Evolutionary conservation across 2,113 vertebrate species (phyloP).

Genomic region (Hyperoodon ampullatus): DNA sequence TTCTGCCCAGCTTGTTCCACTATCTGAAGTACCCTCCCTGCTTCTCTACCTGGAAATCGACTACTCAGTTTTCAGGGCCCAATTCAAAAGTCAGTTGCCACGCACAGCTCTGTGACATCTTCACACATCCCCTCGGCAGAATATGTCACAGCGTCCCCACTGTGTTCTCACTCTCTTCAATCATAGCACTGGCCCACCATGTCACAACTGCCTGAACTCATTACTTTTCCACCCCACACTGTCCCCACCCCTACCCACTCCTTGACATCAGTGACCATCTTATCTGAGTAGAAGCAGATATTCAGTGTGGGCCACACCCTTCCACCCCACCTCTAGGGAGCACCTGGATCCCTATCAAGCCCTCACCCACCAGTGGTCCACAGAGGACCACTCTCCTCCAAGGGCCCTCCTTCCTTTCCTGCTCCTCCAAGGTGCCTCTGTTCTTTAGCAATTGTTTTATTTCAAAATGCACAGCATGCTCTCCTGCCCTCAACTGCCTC

Average conservation of each 20-base stretch:
- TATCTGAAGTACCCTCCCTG: not conserved
- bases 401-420: not conserved
- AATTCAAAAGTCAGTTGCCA: not conserved
- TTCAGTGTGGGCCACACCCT: no score
- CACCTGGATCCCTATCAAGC: not conserved
- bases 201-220: not conserved
- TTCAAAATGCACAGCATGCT: not conserved
- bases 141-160: fast-evolving
- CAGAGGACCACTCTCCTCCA: not conserved
- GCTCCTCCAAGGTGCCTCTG: not conserved
- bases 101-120: not conserved
- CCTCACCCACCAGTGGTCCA: not conserved
- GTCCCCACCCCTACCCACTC: fast-evolving
- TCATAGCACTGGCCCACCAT: not conserved
- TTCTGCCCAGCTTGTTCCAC: not conserved
- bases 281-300: not conserved
- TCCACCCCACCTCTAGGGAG: not conserved
- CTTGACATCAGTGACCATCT: not conserved
- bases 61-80: not conserved
- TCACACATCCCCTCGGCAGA: not conserved
- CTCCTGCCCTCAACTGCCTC: not conserved
- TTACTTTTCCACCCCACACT: not conserved
- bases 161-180: fast-evolving
- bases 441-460: not conserved
- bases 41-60: not conserved